phyloP scores from a whole-genome alignment of 2,888 invertebrate genomes.

The Diaprepes abbreviatus region DNA sequence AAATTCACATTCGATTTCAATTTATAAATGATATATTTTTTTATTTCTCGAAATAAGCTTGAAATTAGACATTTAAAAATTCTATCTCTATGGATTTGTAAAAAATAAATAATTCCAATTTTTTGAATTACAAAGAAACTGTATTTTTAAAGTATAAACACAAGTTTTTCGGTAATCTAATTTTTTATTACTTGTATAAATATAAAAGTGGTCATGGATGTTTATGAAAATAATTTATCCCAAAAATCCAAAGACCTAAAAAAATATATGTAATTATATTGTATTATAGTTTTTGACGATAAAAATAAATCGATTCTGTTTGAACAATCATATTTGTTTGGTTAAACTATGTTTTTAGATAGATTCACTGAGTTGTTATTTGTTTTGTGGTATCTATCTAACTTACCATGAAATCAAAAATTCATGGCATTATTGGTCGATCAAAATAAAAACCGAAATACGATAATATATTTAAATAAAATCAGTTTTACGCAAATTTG shows the following conservation, averaged over 20 bases:
- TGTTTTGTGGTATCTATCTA: slow-evolving; percentile 2
- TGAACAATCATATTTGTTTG: slow-evolving; percentile 1
- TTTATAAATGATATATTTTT: no score
- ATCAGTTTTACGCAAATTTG: slow-evolving; percentile 8
- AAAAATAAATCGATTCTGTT: slow-evolving; percentile 3
- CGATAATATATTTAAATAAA: background rate
- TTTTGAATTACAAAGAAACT: no score
- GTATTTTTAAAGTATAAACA: no score
- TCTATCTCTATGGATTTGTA: no score
- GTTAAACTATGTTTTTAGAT: background rate
- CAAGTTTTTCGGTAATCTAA: background rate
- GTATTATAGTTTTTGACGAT: background rate
- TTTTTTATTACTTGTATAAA: background rate
- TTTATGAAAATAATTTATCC: background rate
- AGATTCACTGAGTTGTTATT: background rate
- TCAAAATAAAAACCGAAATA: background rate
- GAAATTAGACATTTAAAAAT: no score
- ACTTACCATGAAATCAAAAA: background rate
- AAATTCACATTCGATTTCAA: no score
- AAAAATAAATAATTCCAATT: no score
- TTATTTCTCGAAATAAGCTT: no score
- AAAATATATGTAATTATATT: background rate
- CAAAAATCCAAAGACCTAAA: background rate
- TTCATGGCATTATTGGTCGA: background rate
- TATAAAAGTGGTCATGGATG: background rate